Evolutionary conservation across 2,888 invertebrate genomes (phyloP).

Genomic region (Ichneumon xanthorius): DNA sequence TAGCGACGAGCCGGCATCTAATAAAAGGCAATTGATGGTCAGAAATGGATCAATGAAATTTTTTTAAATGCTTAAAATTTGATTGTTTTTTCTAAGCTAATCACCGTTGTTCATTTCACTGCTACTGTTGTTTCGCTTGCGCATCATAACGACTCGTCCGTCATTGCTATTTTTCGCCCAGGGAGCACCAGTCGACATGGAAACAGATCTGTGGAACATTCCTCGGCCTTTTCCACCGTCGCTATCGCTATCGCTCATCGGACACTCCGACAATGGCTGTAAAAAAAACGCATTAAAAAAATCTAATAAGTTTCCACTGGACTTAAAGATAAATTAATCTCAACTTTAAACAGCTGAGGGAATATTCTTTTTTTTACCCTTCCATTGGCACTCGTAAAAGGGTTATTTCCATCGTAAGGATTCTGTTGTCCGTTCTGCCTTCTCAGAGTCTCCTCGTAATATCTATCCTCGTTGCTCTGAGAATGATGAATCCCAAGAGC

Average conservation of each 20-base stretch:
- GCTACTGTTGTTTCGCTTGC: slow-evolving; percentile 90
- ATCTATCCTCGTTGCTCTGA: slow-evolving; percentile 80
- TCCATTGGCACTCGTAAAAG: slow-evolving; percentile 78
- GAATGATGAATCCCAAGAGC: slow-evolving; percentile 84
- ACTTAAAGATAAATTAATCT: background rate
- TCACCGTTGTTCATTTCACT: slow-evolving; percentile 87
- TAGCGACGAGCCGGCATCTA: slow-evolving; percentile 92
- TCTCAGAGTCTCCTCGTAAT: slow-evolving; percentile 85
- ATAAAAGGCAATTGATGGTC: slow-evolving; percentile 15
- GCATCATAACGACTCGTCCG: slow-evolving; percentile 87
- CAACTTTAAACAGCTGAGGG: background rate
- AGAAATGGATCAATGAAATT: background rate
- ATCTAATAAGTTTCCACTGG: background rate
- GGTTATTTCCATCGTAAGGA: slow-evolving; percentile 76
- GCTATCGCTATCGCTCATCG: slow-evolving; percentile 86
- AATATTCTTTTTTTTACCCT: slow-evolving; percentile 80
- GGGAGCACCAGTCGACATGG: slow-evolving; percentile 91
- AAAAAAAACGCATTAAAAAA: slow-evolving; percentile 11
- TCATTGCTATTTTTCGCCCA: slow-evolving; percentile 87
- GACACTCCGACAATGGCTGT: slow-evolving; percentile 86
- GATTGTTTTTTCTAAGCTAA: slow-evolving; percentile 23
- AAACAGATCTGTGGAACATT: slow-evolving; percentile 93
- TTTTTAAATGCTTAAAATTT: background rate
- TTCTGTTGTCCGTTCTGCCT: slow-evolving; percentile 84
- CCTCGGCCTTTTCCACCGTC: slow-evolving; percentile 86